Base-by-base conservation (phyloP, 2,797 vertebrate genomes). In the Astyanax mexicanus region DNA sequence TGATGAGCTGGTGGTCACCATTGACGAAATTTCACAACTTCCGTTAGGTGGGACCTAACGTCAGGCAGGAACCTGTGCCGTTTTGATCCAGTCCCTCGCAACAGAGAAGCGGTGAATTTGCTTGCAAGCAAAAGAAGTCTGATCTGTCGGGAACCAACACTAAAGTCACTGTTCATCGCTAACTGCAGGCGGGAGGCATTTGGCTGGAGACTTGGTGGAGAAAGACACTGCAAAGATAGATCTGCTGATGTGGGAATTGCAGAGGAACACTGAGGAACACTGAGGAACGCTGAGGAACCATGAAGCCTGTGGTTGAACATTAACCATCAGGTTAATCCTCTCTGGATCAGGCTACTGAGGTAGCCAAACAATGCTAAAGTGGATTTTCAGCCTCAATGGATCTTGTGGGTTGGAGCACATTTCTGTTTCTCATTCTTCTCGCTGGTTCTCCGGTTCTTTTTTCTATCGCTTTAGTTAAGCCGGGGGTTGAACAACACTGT, bases 1-100 rank as follows among this genome's bases (percentile, higher is more conserved):
- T 0, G 92, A 94, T 68, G 94, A 95, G 2, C 87, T 93, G n/a
- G 89, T 93, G 80, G 86, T 95, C 19, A 89, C 92, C 77, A 90
- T 96, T 10, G 62, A 91, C 0, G 94, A 95, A 84, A 92, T 87
- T 9, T 78, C 87, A 4, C 88, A 91, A 77, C 69, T 89, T 71
- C 93, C 92, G 12, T 89, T 87, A 87, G 81, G 67, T 0, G 89
- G 70, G 1, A 75, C 91, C 29, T 92, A 90, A 87, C 40, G 0
- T n/a, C 4, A 6, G 2, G 17, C 29, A 17, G 21, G 7, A 12
- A n/a, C 15, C 44, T 19, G 12, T 23, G 15, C 32, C 37, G 27
- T 3, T 65, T 66, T 72, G 60, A 69, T 73, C 47, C n/a, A 60
- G 35, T 69, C 35, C 29, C 40, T 23, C 65, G 65, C 75, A 70